phyloP scores from a whole-genome alignment of 2,797 vertebrate species.

The Paratrypauchen microcephalus region DNA sequence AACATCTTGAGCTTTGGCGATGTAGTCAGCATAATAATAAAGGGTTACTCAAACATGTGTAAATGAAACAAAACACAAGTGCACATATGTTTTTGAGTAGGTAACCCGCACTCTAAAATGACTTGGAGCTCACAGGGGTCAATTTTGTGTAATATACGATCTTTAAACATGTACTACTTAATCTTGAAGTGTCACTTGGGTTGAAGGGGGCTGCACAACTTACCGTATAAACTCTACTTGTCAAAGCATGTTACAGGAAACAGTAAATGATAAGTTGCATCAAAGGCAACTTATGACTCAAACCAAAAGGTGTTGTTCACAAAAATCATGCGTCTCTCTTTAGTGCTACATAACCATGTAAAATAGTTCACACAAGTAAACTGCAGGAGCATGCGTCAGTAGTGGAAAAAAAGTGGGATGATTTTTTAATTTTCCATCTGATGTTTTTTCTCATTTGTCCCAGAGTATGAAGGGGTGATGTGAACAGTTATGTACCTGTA shows the following conservation, averaged over 20 bases:
- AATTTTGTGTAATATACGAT: too few relatives aligned
- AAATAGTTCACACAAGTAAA: not conserved
- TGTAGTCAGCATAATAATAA: too few relatives aligned
- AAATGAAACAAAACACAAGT: too few relatives aligned
- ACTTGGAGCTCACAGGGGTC: too few relatives aligned
- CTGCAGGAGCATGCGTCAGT: slow-evolving; percentile 25
- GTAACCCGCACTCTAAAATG: too few relatives aligned
- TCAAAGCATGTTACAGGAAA: slow-evolving; percentile 47
- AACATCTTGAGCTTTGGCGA: too few relatives aligned
- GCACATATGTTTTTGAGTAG: too few relatives aligned
- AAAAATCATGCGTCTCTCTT: slow-evolving; percentile 6
- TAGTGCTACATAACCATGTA: not conserved
- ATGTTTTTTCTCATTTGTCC: slow-evolving; percentile 7
- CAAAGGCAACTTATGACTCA: not conserved
- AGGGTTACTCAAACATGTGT: too few relatives aligned
- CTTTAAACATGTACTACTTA: not conserved
- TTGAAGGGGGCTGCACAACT: slow-evolving; percentile 15
- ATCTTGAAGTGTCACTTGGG: not conserved
- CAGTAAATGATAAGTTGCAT: slow-evolving; percentile 20
- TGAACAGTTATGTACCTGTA: too few relatives aligned
- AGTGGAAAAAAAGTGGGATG: not conserved
- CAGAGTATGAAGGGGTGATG: not conserved
- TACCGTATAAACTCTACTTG: slow-evolving; percentile 5
- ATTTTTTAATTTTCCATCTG: slow-evolving; percentile 12
- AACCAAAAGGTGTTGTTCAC: not conserved